Conservation (phyloP, 2,888 invertebrate species). For the Scaptomyza flava region DNA sequence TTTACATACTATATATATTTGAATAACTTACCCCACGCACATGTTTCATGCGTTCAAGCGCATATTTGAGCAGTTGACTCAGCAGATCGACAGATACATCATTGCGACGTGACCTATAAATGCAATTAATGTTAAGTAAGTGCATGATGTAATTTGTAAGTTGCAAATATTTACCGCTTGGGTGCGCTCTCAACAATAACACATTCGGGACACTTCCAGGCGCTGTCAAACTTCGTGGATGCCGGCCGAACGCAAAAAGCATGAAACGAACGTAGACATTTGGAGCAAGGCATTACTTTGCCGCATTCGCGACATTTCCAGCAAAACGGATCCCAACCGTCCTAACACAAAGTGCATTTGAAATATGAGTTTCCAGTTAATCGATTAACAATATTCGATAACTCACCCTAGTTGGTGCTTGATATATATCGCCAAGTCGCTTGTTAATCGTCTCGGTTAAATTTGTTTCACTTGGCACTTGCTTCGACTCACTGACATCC, state of each 20-base stretch:
- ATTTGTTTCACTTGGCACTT: constrained; percentile 5
- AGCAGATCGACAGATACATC: constrained; percentile 86
- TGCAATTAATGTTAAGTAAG: neutral
- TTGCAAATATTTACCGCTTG: constrained; percentile 71
- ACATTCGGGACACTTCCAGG: constrained; percentile 96
- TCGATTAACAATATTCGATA: neutral
- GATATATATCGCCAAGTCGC: constrained; percentile 66
- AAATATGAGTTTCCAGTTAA: neutral
- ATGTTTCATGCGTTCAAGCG: constrained; percentile 91
- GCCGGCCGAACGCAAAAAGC: constrained; percentile 89
- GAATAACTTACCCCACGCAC: constrained; percentile 90
- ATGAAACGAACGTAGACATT: constrained; percentile 94
- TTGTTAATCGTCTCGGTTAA: constrained; percentile 42
- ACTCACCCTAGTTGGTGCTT: constrained; percentile 77
- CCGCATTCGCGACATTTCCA: constrained; percentile 95
- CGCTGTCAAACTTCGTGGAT: constrained; percentile 84
- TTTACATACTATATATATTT: constrained; percentile 2
- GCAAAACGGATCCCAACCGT: constrained; percentile 91
- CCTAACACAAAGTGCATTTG: constrained; percentile 75
- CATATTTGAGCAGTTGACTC: constrained; percentile 91
- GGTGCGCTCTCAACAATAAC: constrained; percentile 86
- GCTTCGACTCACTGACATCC: constrained; percentile 54
- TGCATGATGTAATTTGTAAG: neutral
- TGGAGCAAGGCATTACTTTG: constrained; percentile 88
- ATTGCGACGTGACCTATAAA: constrained; percentile 72